phyloP scores from a whole-genome alignment of 2,113 vertebrate species.

The Opisthocomus hoazin region DNA sequence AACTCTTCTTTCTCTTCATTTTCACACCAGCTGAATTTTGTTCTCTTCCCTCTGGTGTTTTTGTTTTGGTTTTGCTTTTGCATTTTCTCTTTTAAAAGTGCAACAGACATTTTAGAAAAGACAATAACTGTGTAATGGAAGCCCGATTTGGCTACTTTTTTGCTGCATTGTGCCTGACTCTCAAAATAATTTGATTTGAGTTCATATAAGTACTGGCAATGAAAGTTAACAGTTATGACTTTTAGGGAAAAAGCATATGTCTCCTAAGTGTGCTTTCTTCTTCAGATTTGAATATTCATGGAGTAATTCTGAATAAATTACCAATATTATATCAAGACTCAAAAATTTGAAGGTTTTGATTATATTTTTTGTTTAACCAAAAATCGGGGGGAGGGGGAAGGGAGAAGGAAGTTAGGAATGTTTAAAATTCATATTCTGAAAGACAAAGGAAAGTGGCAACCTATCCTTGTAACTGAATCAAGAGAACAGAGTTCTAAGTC shows the following conservation, averaged over 20 bases:
- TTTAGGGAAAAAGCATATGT: neutral
- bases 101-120: neutral
- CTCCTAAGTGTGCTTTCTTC: neutral
- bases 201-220: neutral
- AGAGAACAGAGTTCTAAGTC: neutral
- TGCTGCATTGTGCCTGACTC: neutral
- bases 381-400: fast-evolving
- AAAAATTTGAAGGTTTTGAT: neutral
- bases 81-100: neutral
- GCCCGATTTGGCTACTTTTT: neutral
- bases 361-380: neutral
- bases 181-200: neutral
- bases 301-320: neutral
- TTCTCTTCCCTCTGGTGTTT: neutral
- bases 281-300: neutral
- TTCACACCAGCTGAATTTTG: neutral
- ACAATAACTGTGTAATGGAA: neutral
- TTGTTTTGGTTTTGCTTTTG: neutral
- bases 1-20: neutral
- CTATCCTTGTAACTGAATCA: neutral
- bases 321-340: neutral
- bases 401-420: fast-evolving
- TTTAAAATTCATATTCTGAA: neutral
- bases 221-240: neutral
- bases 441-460: neutral